A percentile compares a stretch with the other conserved stretches of the same genome.
These are phyloP conservation scores for Paralichthys olivaceus DNA, from an alignment of 2,113 vertebrate species.

Conservation along the genomic window DNA sequence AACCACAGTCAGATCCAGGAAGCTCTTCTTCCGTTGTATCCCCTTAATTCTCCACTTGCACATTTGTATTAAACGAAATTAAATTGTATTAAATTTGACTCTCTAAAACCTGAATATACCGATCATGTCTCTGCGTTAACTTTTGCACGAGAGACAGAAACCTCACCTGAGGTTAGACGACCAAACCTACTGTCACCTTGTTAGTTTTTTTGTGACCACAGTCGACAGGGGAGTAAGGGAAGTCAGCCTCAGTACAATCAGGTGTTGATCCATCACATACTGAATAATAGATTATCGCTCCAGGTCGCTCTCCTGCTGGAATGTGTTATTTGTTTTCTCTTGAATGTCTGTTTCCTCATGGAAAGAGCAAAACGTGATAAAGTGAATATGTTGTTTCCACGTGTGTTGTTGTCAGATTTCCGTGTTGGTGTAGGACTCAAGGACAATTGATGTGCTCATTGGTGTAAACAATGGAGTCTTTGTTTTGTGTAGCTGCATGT, in stretches of 20 bases:
- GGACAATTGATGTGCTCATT: too few relatives aligned
- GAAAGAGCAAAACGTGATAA: background rate
- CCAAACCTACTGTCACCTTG: background rate
- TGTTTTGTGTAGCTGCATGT: too few relatives aligned
- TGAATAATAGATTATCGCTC: constrained; percentile 53
- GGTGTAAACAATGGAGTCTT: too few relatives aligned
- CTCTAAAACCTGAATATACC: background rate
- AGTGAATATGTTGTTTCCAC: too few relatives aligned
- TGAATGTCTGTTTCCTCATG: background rate
- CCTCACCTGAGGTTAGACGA: too few relatives aligned
- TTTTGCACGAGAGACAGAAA: too few relatives aligned
- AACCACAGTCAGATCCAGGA: background rate
- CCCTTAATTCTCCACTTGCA: background rate
- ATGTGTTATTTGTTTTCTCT: background rate
- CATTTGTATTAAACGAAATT: background rate
- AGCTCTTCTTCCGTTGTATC: background rate
- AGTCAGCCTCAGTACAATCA: background rate
- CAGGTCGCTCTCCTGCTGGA: constrained; percentile 13
- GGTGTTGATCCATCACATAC: constrained; percentile 35
- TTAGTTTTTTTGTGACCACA: background rate
- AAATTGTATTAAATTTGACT: background rate
- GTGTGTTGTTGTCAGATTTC: too few relatives aligned
- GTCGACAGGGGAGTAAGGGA: constrained; percentile 15
- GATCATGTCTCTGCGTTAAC: background rate
- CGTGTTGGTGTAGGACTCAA: too few relatives aligned